Evolutionary conservation across 1,140 invertebrate genomes (phyloP), one percentile per base, ranked within the genome.

Genomic region (Macrotrachela quadricornifera): DNA sequence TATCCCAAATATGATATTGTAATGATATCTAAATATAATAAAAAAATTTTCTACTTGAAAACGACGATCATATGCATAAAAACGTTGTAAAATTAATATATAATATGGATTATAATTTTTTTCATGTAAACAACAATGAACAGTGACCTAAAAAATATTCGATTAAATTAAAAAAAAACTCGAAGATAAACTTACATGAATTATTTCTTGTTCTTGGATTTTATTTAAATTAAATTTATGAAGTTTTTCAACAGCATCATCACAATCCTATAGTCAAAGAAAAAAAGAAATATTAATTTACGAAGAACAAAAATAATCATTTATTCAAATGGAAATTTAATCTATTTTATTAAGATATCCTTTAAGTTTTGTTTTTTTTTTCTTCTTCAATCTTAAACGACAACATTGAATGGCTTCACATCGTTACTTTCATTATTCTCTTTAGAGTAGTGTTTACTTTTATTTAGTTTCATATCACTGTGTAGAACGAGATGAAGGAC

Each of bases 181-280:
- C n/a, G n/a, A n/a, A n/a, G n/a, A n/a, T 2, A 30, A 30, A 30
- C 21, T 30, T 30, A 30, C 21, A 68, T 86, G 76, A 18, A 88
- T 76, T 21, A 94, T 80, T 67, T 90, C 83, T 49, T 82, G 70
- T 62, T 82, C 78, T 64, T 82, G 80, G 48, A 80, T 77, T 49
- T 80, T 80, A 61, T 81, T 85, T 10, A 92, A 71, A 2, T 79
- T 78, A 14, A 94, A 68, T 49, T 79, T 78, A 42, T 86, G 68
- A 13, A 94, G 71, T 64, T 86, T 87, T 63, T 91, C 83, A 71
- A 88, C 92, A 0, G 86, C 87, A 67, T 92, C 86, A 60, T 85
- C 73, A 66, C 80, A 90, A 72, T 92, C 85, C 77, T 82, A 60
- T 40, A 61, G 51, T n/a, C n/a, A n/a, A n/a, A n/a, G n/a, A n/a